Percentiles rank a stretch among this genome's conserved stretches.
Evolutionary conservation across 2,113 vertebrate genomes (phyloP).

Genomic region (Zosterops japonicus): DNA sequence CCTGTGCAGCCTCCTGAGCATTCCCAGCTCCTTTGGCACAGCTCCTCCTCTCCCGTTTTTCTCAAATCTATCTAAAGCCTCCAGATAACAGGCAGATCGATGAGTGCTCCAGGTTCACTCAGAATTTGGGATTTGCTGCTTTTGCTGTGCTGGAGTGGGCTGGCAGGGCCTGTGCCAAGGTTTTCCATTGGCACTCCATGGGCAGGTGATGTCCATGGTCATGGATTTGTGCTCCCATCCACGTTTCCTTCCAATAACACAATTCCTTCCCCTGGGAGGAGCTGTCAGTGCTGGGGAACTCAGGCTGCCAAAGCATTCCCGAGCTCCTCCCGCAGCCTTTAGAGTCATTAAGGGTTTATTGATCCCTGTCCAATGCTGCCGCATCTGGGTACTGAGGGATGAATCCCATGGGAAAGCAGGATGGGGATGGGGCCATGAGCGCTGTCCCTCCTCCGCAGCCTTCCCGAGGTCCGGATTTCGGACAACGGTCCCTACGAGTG

Average conservation of each 20-base stretch:
- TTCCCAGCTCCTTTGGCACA: neutral
- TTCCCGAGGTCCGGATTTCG: constrained; percentile 89
- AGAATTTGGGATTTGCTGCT: neutral
- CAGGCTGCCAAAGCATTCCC: constrained; percentile 62
- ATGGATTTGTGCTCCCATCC: neutral
- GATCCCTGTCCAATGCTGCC: neutral
- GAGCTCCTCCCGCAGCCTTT: constrained; percentile 53
- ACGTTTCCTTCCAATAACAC: constrained; percentile 19
- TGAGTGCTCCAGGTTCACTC: fast-evolving
- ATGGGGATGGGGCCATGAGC: neutral
- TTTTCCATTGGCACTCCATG: fast-evolving
- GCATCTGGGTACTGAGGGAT: neutral
- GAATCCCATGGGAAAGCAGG: neutral
- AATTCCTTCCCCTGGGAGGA: constrained; percentile 57
- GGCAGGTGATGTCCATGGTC: neutral
- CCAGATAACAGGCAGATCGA: fast-evolving
- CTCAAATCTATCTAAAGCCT: neutral
- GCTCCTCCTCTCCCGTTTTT: neutral
- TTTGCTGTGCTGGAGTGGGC: neutral
- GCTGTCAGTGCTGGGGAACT: constrained; percentile 63
- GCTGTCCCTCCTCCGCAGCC: constrained; percentile 68
- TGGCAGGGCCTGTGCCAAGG: fast-evolving
- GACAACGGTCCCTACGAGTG: constrained; percentile 93
- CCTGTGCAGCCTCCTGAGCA: fast-evolving
- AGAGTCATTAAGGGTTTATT: constrained; percentile 74